Base-by-base conservation (phyloP, 2,888 invertebrate species). In the Gibbula magus region DNA sequence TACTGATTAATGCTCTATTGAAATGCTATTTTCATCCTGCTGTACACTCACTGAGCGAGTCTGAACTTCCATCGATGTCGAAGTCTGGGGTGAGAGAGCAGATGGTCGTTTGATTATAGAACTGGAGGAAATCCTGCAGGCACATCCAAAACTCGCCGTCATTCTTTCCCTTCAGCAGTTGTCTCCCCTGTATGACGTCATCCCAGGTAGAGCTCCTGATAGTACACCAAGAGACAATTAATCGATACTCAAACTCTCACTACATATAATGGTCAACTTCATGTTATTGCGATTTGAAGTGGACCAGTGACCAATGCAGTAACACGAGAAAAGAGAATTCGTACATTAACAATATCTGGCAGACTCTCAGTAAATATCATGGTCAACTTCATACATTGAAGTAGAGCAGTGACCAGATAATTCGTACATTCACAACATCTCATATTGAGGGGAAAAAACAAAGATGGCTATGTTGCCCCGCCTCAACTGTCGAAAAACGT, bases 131-230 rank as follows among this genome's bases (percentile, higher is more conserved):
- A 90, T 96, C 96, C 79, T 94, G 94, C 91, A 95, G 95, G 35
- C 95, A 94, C 95, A 96, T 95, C 95, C 95, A 95, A 91, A 95
- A 95, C 91, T 95, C 95, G 53, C 95, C 95, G 87, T 95, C 95
- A 87, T 95, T 94, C 83, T 94, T 94, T 39, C 22, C 25, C 8
- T 61, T 22, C 61, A 61, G 61, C 7, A 61, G 25, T 61, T 25
- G 61, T 25, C 16, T 29, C 16, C 61, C 61, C 25, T 61, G 25
- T 25, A 8, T 22, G 29, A 61, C 61, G 61, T 29, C 3, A 22
- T 16, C 10, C 61, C 61, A 61, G 16, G 22, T 25, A 2, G 1
- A 13, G 25, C 61, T 61, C 61, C 61, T 61, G 61, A 8, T 75
- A 61, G 35, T 67, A 25, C 5, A 67, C 4, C 5, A 45, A 45